Base-by-base conservation (phyloP, 2,113 vertebrate genomes). In the Rissa tridactyla region DNA sequence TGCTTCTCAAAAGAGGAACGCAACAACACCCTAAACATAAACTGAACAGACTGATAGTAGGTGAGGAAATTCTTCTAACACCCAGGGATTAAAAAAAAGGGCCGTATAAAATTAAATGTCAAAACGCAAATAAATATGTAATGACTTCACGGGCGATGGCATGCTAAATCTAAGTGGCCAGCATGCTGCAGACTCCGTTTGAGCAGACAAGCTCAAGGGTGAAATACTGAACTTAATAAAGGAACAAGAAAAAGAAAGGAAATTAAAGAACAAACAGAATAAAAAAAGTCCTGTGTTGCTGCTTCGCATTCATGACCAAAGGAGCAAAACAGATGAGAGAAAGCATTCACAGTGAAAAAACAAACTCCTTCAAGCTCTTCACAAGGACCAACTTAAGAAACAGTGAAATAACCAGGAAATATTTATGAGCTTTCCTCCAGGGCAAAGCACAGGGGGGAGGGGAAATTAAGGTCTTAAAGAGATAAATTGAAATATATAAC, bases 351-450 rank as follows among this genome's bases (percentile, higher is more conserved):
- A 27, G 5, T 13, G 44, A 84, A 92, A 80, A 92, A 91, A 78
- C 54, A 87, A 82, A 95, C 92, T 90, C 29, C 32, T 81, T 20
- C 88, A 92, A 91, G 65, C 47, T 87, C 27, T 88, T 93, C 54
- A 68, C 25, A 44, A 55, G 64, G 55, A 72, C 40, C 17, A 95
- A 29, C 68, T 77, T 20, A 46, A 83, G 27, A 80, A 92, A 84
- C 11, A 32, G 40, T 52, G 13, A 30, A 80, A 90, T 91, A 89
- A 76, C 61, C 90, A 82, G 62, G 65, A 94, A 95, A 92, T 96
- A 91, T 92, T 94, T 94, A 90, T 90, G 86, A 95, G 85, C 15
- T 52, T 94, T 72, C 25, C 62, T 85, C 71, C 72, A 93, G 40
- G 27, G 27, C 32, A 78, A 90, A 68, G n/a, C 13, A 21, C 19